These are phyloP conservation scores for Rhodeus uyekii DNA, from an alignment of 2,797 vertebrate genomes.

Conservation along the genomic window DNA sequence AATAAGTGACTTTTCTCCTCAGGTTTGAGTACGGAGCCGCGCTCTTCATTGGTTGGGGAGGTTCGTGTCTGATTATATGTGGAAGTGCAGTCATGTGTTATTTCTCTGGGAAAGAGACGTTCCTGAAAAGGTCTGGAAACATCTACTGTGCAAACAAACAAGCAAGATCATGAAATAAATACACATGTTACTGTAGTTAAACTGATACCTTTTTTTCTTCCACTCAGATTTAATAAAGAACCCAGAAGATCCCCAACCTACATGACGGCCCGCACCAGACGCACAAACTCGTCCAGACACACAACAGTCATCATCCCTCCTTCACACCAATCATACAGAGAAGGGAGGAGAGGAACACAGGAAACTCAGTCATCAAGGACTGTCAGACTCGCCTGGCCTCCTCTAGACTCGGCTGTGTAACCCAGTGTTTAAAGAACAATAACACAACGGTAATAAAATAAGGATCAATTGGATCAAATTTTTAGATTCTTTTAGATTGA, in stretches of 20 bases:
- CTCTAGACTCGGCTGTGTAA: conserved; percentile 27
- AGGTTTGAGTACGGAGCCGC: conserved; percentile 95
- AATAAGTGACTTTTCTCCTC: conserved; percentile 46
- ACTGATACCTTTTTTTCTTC: background rate
- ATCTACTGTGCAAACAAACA: background rate
- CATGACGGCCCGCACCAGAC: conserved; percentile 37
- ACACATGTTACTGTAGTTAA: background rate
- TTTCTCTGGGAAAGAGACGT: conserved; percentile 74
- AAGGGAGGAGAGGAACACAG: conserved; percentile 18
- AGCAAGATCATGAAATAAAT: background rate
- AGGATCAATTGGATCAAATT: background rate
- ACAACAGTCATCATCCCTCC: conserved; percentile 18
- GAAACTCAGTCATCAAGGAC: background rate
- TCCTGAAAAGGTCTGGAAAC: conserved; percentile 65
- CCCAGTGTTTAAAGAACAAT: background rate
- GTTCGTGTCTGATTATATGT: conserved; percentile 85
- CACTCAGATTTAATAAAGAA: conserved; percentile 29
- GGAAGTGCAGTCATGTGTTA: conserved; percentile 85
- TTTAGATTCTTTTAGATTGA: background rate
- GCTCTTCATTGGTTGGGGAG: conserved; percentile 94
- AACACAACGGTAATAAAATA: background rate
- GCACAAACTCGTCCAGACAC: conserved; percentile 31
- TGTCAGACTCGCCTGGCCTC: background rate
- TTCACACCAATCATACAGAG: conserved; percentile 46
- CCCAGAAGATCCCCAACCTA: conserved; percentile 29